Evolutionary conservation across 1,140 invertebrate species (phyloP).

Genomic region (Heliconius melpomene): DNA sequence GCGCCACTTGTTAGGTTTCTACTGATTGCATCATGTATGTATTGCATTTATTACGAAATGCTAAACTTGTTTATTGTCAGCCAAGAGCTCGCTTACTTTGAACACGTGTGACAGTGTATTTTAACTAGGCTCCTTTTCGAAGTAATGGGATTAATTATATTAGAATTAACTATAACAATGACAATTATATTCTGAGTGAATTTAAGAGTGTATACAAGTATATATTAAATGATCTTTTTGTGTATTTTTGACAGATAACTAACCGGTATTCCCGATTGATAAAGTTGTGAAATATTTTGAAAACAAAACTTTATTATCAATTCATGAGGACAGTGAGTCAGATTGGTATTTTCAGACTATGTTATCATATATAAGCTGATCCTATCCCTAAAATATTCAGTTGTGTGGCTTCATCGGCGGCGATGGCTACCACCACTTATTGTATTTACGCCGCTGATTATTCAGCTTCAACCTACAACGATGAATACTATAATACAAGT

Average conservation of each 20-base stretch:
- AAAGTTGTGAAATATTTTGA: not conserved
- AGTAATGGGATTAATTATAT: not conserved
- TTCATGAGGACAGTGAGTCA: not conserved
- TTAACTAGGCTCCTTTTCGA: too few species aligned
- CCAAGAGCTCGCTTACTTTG: not conserved
- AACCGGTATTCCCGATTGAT: not conserved
- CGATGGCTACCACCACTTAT: conserved; percentile 12
- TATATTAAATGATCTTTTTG: too few species aligned
- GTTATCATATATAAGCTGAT: not conserved
- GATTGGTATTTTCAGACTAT: not conserved
- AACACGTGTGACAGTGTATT: not conserved
- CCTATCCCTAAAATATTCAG: not conserved
- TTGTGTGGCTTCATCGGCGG: not conserved
- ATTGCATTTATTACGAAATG: not conserved
- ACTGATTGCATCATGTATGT: not conserved
- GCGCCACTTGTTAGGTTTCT: not conserved
- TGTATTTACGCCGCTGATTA: conserved; percentile 47
- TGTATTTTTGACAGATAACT: not conserved
- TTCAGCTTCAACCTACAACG: conserved; percentile 38
- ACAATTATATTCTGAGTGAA: not conserved
- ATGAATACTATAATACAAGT: conserved; percentile 38
- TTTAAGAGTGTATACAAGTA: too few species aligned
- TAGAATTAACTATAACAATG: not conserved
- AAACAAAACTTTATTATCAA: not conserved
- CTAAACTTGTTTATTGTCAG: not conserved